phyloP scores from a whole-genome alignment of 1,140 invertebrate species.

The Zaprionus tsacasi region DNA sequence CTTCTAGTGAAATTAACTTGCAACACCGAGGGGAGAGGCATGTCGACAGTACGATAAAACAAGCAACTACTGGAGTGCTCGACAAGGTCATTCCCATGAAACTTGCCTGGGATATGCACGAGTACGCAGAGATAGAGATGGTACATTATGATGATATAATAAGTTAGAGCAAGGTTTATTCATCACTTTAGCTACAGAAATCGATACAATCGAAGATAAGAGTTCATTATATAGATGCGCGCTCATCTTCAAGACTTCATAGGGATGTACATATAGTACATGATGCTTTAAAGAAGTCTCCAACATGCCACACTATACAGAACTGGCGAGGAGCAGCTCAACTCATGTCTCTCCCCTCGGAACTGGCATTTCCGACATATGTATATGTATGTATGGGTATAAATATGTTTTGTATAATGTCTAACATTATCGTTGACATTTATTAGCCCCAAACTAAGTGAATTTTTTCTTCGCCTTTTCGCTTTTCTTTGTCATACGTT shows the following conservation, averaged over 20 bases:
- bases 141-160: neutral
- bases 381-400: neutral
- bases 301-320: neutral
- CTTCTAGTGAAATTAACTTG: conserved; percentile 54
- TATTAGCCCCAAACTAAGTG: conserved; percentile 76
- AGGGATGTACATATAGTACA: too few species aligned
- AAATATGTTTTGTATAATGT: conserved; percentile 54
- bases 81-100: conserved; percentile 27
- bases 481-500: conserved; percentile 52
- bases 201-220: too few species aligned
- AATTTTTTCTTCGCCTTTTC: conserved; percentile 44
- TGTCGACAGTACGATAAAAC: conserved; percentile 1
- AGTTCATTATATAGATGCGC: too few species aligned
- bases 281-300: neutral
- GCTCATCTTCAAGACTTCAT: too few species aligned
- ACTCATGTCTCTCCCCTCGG: neutral
- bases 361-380: neutral
- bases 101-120: neutral
- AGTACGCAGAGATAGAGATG: neutral
- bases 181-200: too few species aligned
- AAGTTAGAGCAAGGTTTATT: too few species aligned
- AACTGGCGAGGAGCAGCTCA: neutral
- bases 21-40: conserved; percentile 8
- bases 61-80: conserved; percentile 39
- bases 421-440: conserved; percentile 79